Percentiles rank a stretch among this genome's conserved stretches.
phyloP scores from a whole-genome alignment of 2,888 invertebrate genomes.

The Portevinia maculata region DNA sequence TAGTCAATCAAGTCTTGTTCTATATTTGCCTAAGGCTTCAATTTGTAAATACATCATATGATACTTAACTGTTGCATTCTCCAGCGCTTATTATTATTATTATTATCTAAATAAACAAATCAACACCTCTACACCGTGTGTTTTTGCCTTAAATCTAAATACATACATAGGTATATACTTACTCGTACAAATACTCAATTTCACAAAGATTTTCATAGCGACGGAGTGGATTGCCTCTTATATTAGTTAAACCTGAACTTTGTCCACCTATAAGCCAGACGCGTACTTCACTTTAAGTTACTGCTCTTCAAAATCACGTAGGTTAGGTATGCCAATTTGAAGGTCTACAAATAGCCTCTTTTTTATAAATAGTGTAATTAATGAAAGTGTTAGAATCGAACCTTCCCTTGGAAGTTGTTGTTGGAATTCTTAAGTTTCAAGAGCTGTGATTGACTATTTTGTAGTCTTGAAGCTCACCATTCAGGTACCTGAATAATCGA shows the following conservation, averaged over 20 bases:
- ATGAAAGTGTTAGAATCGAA: constrained; percentile 1
- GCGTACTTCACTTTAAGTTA: constrained; percentile 27
- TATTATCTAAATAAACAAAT: background rate
- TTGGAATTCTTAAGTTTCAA: constrained; percentile 6
- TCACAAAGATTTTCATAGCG: constrained; percentile 7
- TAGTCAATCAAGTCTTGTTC: background rate
- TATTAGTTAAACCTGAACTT: constrained; percentile 29
- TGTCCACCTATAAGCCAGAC: constrained; percentile 29
- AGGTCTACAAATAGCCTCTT: constrained; percentile 31
- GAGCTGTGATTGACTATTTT: constrained; percentile 24
- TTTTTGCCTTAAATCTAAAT: background rate
- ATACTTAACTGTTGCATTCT: background rate
- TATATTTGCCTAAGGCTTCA: background rate
- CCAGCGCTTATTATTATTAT: background rate
- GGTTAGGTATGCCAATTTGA: constrained; percentile 39
- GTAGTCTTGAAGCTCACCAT: background rate
- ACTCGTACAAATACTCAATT: background rate
- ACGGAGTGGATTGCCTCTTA: constrained; percentile 21
- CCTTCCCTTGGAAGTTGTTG: constrained; percentile 10
- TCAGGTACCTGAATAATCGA: constrained; percentile 9
- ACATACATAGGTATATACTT: background rate
- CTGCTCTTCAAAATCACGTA: constrained; percentile 37
- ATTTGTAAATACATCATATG: background rate
- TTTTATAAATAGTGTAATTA: constrained; percentile 9
- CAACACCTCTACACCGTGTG: no score